Evolutionary conservation across 2,797 vertebrate genomes (phyloP).

Genomic region (Manis crassicaudata): DNA sequence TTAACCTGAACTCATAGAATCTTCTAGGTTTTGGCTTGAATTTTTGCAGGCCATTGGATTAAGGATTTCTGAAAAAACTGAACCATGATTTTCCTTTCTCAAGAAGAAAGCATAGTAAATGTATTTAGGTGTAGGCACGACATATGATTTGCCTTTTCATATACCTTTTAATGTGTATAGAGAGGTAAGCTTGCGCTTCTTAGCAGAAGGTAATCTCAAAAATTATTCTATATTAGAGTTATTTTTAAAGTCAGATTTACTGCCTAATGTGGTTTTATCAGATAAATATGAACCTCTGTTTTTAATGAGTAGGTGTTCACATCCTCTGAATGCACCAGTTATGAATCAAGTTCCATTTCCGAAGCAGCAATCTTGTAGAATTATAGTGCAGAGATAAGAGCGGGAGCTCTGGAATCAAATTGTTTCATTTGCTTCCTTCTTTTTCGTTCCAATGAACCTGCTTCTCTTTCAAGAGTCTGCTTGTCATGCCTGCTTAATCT

Average conservation of each 20-base stretch:
- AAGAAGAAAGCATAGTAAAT: neutral
- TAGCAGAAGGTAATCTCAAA: neutral
- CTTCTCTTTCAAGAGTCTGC: neutral
- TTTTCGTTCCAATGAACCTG: neutral
- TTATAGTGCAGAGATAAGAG: neutral
- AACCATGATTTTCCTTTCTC: neutral
- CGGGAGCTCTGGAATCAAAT: neutral
- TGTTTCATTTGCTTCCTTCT: slow-evolving; percentile 8
- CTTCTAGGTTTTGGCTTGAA: neutral
- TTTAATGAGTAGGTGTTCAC: slow-evolving; percentile 8
- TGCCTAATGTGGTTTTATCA: neutral
- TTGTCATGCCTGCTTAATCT: slow-evolving; percentile 2
- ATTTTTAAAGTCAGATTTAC: neutral
- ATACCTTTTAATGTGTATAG: neutral
- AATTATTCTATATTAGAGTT: neutral
- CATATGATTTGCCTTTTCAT: neutral
- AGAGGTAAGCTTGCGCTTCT: neutral
- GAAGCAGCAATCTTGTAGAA: slow-evolving; percentile 39
- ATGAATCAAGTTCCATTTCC: slow-evolving; percentile 3
- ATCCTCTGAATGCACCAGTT: neutral
- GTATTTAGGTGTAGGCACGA: neutral
- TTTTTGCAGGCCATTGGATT: neutral
- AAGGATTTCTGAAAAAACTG: neutral
- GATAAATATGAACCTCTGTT: neutral
- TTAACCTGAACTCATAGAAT: neutral